phyloP scores from a whole-genome alignment of 2,113 vertebrate species.

The Trogon melanurus region DNA sequence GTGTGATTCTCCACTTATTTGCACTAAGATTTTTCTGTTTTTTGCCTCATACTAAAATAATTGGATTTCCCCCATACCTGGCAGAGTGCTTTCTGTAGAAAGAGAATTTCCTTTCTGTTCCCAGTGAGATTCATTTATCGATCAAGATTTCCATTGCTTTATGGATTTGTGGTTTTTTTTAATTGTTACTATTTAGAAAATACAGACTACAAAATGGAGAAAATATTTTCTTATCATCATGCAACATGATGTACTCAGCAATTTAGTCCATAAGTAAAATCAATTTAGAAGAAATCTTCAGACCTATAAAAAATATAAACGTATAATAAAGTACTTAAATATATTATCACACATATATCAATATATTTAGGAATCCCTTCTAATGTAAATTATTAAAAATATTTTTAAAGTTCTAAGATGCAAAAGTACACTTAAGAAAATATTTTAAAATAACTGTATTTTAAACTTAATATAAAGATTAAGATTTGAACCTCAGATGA shows the following conservation, averaged over 20 bases:
- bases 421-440: neutral
- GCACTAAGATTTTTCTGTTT: neutral
- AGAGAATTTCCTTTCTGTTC: neutral
- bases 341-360: neutral
- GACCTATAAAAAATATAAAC: neutral
- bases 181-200: neutral
- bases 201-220: neutral
- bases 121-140: neutral
- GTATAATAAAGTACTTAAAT: neutral
- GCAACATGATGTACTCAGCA: neutral
- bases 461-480: neutral
- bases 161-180: accelerated
- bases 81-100: neutral
- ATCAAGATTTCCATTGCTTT: neutral
- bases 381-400: neutral
- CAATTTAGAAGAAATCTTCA: neutral
- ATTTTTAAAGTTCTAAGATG: neutral
- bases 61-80: neutral
- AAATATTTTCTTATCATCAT: neutral
- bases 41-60: neutral
- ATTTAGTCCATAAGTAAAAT: neutral
- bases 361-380: neutral
- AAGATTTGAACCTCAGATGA: neutral
- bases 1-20: neutral
- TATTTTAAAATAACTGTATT: neutral